A percentile compares a stretch with the other conserved stretches of the same genome.
phyloP scores from a whole-genome alignment of 2,797 vertebrate genomes.

The Xiphophorus birchmanni region DNA sequence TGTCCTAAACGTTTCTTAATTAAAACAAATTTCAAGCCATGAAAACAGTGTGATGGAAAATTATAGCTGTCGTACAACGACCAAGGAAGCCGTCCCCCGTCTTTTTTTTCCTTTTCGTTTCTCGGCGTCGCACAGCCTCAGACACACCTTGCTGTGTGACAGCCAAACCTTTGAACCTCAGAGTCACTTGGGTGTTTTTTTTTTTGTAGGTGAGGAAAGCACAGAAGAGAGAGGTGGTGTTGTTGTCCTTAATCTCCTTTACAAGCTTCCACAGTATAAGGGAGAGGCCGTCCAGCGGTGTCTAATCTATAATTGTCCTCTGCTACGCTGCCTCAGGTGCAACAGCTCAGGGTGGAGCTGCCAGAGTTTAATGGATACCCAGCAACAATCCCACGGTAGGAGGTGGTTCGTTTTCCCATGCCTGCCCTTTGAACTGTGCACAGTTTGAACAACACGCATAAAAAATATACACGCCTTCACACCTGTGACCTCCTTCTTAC shows the following conservation, averaged over 20 bases:
- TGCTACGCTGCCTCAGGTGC: slow-evolving; percentile 70
- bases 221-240: slow-evolving; percentile 65
- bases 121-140: slow-evolving; percentile 7
- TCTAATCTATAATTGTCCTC: slow-evolving; percentile 79
- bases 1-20: neutral
- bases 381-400: slow-evolving; percentile 70
- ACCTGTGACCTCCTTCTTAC: slow-evolving; percentile 70
- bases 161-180: slow-evolving; percentile 73
- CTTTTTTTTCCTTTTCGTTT: slow-evolving; percentile 17
- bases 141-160: slow-evolving; percentile 53
- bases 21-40: neutral
- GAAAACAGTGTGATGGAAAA: neutral
- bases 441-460: slow-evolving; percentile 39
- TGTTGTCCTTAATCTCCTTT: slow-evolving; percentile 77
- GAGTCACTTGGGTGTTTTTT: slow-evolving; percentile 60
- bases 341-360: slow-evolving; percentile 68
- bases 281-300: slow-evolving; percentile 66
- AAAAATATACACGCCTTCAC: slow-evolving; percentile 63
- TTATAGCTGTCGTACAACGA: neutral
- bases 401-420: slow-evolving; percentile 68
- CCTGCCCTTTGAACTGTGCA: slow-evolving; percentile 66
- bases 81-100: neutral
- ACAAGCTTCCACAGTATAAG: slow-evolving; percentile 64
- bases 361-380: slow-evolving; percentile 63
- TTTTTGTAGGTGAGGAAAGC: slow-evolving; percentile 65